Evolutionary conservation across 2,888 invertebrate species (phyloP).

Genomic region (Drosophila paranaensis): DNA sequence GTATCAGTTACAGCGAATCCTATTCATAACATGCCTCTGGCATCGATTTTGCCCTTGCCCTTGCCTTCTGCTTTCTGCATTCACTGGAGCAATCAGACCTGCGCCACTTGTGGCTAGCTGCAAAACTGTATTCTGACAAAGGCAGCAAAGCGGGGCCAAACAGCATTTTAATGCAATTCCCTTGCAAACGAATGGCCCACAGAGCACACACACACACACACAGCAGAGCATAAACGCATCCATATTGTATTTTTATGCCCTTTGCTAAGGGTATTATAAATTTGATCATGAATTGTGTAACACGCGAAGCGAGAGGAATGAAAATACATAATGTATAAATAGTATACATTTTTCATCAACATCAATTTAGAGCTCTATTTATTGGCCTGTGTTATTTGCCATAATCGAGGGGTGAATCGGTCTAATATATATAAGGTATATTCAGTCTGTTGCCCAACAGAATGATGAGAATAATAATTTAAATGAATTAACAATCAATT

Average conservation of each 20-base stretch:
- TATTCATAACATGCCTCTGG: slow-evolving; percentile 39
- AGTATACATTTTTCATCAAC: background rate
- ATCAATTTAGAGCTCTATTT: background rate
- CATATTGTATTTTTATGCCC: slow-evolving; percentile 43
- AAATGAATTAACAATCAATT: too few species aligned
- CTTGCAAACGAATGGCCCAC: slow-evolving; percentile 42
- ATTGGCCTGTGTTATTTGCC: background rate
- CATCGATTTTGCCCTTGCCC: slow-evolving; percentile 23
- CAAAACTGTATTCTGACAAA: slow-evolving; percentile 38
- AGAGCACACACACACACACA: background rate
- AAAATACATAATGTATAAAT: background rate
- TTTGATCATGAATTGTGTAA: background rate
- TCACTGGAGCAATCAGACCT: slow-evolving; percentile 27
- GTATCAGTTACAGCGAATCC: slow-evolving; percentile 32
- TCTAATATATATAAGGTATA: background rate
- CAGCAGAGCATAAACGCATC: slow-evolving; percentile 26
- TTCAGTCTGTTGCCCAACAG: too few species aligned
- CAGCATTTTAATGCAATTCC: slow-evolving; percentile 61
- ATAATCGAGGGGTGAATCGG: background rate
- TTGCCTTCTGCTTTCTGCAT: background rate
- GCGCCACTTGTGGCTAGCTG: slow-evolving; percentile 22
- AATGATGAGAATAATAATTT: too few species aligned
- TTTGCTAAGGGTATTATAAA: background rate
- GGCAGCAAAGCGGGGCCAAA: slow-evolving; percentile 43
- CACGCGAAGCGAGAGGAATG: background rate